Conservation (phyloP, 1,140 invertebrate species). For the Pseudomyrmex concolor region DNA sequence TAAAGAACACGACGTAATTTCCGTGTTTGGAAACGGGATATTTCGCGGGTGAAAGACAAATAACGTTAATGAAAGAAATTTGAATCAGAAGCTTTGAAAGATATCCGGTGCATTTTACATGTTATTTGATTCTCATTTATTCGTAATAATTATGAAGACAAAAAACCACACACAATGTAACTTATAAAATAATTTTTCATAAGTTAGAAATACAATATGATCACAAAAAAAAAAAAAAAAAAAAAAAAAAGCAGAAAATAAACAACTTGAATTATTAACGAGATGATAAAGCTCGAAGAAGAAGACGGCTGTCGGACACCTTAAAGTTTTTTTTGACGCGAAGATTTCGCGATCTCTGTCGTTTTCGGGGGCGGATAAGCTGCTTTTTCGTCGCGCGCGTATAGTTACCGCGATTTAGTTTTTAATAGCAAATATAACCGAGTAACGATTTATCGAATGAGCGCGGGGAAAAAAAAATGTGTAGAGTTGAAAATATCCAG, state of each 20-base stretch:
- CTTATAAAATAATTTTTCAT: background rate
- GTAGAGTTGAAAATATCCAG: background rate
- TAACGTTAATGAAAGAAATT: conserved; percentile 8
- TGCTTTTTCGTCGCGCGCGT: conserved; percentile 17
- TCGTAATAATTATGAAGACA: background rate
- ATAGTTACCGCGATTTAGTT: conserved; percentile 19
- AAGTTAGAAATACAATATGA: background rate
- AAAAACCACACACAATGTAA: no score
- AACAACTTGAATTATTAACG: conserved; percentile 36
- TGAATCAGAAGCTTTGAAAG: conserved; percentile 12
- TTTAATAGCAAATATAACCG: background rate
- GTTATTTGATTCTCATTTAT: background rate
- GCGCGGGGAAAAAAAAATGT: background rate
- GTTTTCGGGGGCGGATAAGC: conserved; percentile 9
- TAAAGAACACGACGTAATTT: conserved; percentile 25
- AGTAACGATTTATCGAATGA: conserved; percentile 22
- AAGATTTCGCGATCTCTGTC: conserved; percentile 29
- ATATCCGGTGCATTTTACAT: background rate
- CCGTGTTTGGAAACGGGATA: conserved; percentile 12
- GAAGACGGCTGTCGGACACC: conserved; percentile 22
- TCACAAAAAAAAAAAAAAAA: background rate
- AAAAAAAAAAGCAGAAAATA: conserved; percentile 10
- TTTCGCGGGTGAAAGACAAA: background rate
- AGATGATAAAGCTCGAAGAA: conserved; percentile 45
- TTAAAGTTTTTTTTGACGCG: background rate